Base-by-base conservation (phyloP, 2,888 invertebrate genomes). In the Drosophila cognata region DNA sequence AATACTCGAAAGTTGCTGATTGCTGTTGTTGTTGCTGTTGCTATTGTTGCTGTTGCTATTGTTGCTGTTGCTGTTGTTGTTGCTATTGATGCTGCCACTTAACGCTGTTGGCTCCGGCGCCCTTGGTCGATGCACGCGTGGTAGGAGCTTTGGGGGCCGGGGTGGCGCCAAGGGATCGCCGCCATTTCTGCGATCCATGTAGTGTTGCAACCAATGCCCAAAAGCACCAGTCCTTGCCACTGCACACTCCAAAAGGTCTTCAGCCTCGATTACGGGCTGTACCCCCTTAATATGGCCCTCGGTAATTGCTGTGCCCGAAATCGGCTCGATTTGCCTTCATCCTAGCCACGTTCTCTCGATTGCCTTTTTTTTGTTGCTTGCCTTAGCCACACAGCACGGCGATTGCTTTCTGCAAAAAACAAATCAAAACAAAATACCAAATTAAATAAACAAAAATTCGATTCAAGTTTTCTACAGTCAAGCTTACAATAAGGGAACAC, bases 121-220 rank as follows among this genome's bases (percentile, higher is more conserved):
- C 94, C 93, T 91, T 85, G 93, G 92, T 92, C 94, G 94, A 94
- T 95, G 95, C 93, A 95, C 95, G 94, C 95, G 95, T 94, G 96
- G 95, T 95, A 95, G 94, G 94, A 95, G 94, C 94, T 95, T 95
- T 94, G 95, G 95, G 94, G 95, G 95, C 95, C 95, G 94, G 94
- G 95, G 95, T 95, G 95, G 95, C 95, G 95, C 95, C 95, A 95
- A 95, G 94, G 95, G 95, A 93, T 93, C 93, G 95, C 95, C 96
- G 95, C 96, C 95, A 96, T 96, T 93, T 91, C 93, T 95, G 94
- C 95, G 95, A 95, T 96, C 96, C 96, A 96, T 96, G 94, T 92
- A 93, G 92, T 90, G 91, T 91, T 77, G 75, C 82, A 82, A 81
- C 91, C 85, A 82, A 89, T 74, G 55, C 67, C 48, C 18, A 57